Percentiles rank a stretch among this genome's conserved stretches.
Conservation (phyloP, 2,888 invertebrate species). For the Drosophila meridionalis region DNA sequence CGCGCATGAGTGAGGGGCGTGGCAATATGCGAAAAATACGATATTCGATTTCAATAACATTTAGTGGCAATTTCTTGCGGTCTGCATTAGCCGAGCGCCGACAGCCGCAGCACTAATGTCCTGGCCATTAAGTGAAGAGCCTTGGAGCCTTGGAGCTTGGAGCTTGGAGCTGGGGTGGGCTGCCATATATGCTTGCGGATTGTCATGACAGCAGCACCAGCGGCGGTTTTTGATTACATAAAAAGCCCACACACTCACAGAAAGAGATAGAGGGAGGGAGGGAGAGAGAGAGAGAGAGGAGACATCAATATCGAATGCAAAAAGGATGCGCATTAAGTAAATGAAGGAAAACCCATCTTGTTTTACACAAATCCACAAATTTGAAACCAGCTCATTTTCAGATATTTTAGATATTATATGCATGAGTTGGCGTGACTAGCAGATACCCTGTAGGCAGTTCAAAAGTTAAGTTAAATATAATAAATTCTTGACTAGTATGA, state of each 20-base stretch:
- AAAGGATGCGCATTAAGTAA: conserved; percentile 52
- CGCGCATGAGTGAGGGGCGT: not conserved
- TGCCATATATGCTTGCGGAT: conserved; percentile 8
- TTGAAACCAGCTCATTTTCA: conserved; percentile 18
- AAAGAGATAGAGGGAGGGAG: not conserved
- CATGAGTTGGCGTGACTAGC: not conserved
- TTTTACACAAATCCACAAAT: conserved; percentile 16
- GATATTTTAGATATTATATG: not conserved
- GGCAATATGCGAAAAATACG: conserved; percentile 12
- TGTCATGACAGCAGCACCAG: conserved; percentile 28
- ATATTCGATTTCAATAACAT: conserved; percentile 77
- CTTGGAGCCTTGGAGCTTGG: conserved; percentile 9
- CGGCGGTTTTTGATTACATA: conserved; percentile 45
- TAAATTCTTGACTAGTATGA: too few species aligned
- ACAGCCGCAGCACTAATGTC: conserved; percentile 49
- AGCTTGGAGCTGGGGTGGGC: not conserved
- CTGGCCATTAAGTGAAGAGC: conserved; percentile 46
- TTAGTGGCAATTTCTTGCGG: conserved; percentile 70
- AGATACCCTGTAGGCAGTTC: not conserved
- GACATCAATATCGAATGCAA: conserved; percentile 33
- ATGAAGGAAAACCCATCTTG: conserved; percentile 32
- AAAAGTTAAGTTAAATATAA: too few species aligned
- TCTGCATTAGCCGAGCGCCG: conserved; percentile 36
- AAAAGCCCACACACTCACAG: conserved; percentile 21
- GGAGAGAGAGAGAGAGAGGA: not conserved